phyloP scores from a whole-genome alignment of 2,888 invertebrate species.

The Oeneis ivallda region DNA sequence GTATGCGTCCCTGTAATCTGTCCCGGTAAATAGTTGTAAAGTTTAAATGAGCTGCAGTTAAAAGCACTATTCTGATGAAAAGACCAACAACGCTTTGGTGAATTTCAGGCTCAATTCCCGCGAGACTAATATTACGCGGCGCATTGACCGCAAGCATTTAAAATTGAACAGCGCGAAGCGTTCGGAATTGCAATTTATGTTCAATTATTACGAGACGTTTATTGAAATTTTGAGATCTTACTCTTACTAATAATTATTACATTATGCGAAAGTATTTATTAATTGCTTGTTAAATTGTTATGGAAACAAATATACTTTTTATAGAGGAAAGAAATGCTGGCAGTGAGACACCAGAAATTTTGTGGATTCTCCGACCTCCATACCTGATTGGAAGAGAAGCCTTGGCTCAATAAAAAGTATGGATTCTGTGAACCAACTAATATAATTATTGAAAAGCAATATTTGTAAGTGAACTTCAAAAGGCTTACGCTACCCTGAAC shows the following conservation, averaged over 20 bases:
- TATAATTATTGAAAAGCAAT: constrained; percentile 3
- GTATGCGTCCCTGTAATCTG: constrained; percentile 79
- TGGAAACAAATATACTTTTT: too few relatives aligned
- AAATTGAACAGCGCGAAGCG: constrained; percentile 26
- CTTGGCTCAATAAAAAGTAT: too few relatives aligned
- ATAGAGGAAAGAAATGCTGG: too few relatives aligned
- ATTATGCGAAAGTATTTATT: too few relatives aligned
- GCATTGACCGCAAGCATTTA: constrained; percentile 30
- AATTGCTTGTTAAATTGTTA: too few relatives aligned
- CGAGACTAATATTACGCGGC: constrained; percentile 29
- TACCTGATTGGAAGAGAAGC: too few relatives aligned
- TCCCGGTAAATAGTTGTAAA: constrained; percentile 65
- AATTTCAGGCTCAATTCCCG: constrained; percentile 32
- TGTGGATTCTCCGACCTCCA: too few relatives aligned
- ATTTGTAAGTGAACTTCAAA: neutral
- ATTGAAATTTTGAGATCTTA: too few relatives aligned
- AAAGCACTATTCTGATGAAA: constrained; percentile 74
- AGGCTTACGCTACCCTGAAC: neutral
- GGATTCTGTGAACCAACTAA: neutral
- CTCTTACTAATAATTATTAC: too few relatives aligned
- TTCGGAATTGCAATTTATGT: constrained; percentile 18
- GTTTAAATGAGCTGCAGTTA: constrained; percentile 77
- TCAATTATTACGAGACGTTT: neutral
- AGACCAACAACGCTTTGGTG: constrained; percentile 51
- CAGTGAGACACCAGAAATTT: too few relatives aligned